Evolutionary conservation across 2,888 invertebrate species (phyloP).

Genomic region (Clusia tigrina): DNA sequence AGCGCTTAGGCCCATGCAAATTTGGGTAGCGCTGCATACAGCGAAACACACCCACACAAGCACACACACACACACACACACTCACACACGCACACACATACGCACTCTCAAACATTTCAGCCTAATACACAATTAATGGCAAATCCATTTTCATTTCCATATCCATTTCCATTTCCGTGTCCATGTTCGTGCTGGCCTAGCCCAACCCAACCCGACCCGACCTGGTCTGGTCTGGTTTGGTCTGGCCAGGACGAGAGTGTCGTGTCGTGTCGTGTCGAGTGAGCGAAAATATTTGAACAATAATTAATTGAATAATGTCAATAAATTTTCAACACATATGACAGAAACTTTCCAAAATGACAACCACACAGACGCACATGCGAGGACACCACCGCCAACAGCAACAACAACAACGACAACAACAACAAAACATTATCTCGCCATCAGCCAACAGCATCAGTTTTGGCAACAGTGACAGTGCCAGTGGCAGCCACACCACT

Average conservation of each 20-base stretch:
- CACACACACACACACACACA: slow-evolving; percentile 19
- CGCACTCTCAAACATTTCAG: slow-evolving; percentile 41
- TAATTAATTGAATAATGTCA: slow-evolving; percentile 63
- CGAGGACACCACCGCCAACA: slow-evolving; percentile 23
- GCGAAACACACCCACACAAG: slow-evolving; percentile 15
- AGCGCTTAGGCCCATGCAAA: neutral
- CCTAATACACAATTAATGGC: slow-evolving; percentile 62
- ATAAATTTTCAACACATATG: slow-evolving; percentile 60
- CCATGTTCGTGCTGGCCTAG: no score
- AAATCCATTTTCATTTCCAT: slow-evolving; percentile 51
- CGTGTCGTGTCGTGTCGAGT: no score
- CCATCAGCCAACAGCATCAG: no score
- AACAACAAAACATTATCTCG: no score
- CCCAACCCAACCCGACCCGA: no score
- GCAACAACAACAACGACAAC: slow-evolving; percentile 44
- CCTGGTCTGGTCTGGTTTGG: no score
- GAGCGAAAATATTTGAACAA: slow-evolving; percentile 58
- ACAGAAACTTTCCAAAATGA: slow-evolving; percentile 41
- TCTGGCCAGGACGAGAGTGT: slow-evolving; percentile 30
- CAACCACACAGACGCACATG: slow-evolving; percentile 28
- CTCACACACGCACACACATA: slow-evolving; percentile 14
- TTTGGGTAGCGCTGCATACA: neutral
- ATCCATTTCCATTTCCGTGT: slow-evolving; percentile 21
- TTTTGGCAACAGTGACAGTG: no score
- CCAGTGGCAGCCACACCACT: slow-evolving; percentile 16